A percentile compares a stretch with the other conserved stretches of the same genome.
Conservation (phyloP, 2,888 invertebrate species). For the Phlogophora meticulosa region DNA sequence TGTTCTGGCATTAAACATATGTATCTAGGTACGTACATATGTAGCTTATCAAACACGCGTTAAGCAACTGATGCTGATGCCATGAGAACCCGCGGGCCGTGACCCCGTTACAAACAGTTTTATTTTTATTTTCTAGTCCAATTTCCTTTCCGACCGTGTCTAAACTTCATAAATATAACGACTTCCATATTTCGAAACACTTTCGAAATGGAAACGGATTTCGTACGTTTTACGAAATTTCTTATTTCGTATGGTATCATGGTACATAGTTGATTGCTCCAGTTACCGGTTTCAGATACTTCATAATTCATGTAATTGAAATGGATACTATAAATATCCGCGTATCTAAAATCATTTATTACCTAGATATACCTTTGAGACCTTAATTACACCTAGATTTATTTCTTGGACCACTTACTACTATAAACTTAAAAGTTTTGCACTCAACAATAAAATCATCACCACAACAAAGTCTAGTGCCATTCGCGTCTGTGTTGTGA, state of each 20-base stretch:
- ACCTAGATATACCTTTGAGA: constrained; percentile 1
- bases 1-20: constrained; percentile 27
- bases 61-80: constrained; percentile 75
- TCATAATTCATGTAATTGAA: constrained; percentile 36
- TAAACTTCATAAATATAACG: constrained; percentile 82
- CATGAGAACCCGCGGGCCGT: constrained; percentile 80
- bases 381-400: constrained; percentile 28
- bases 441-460: constrained; percentile 62
- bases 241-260: constrained; percentile 45
- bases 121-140: constrained; percentile 85
- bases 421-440: background rate
- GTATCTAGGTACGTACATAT: constrained; percentile 60
- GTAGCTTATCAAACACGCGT: constrained; percentile 62
- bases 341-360: constrained; percentile 20
- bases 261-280: constrained; percentile 57
- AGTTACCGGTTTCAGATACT: constrained; percentile 48
- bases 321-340: constrained; percentile 15
- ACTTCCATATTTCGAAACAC: constrained; percentile 83
- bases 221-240: constrained; percentile 78
- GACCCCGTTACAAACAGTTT: constrained; percentile 80
- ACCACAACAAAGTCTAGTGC: constrained; percentile 64
- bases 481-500: constrained; percentile 72
- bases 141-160: constrained; percentile 85
- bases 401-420: constrained; percentile 4
- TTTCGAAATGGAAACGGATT: constrained; percentile 80